Evolutionary conservation across 2,888 invertebrate species (phyloP).

Genomic region (Platycnemis pennipes): DNA sequence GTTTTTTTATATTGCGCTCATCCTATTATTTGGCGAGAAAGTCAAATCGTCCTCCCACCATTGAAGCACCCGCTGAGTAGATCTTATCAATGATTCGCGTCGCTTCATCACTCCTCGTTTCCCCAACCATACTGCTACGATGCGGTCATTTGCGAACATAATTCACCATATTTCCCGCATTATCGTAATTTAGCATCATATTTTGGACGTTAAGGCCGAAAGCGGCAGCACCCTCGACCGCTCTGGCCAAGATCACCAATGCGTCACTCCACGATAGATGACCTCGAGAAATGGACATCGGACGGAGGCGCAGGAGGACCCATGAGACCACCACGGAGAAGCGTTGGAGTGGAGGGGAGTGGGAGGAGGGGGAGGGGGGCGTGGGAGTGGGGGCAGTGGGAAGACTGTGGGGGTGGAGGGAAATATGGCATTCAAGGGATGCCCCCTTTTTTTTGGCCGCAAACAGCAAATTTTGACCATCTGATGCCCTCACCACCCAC

Average conservation of each 20-base stretch:
- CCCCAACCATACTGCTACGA: neutral
- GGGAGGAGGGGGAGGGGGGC: neutral
- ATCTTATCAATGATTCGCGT: neutral
- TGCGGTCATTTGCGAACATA: neutral
- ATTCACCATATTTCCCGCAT: neutral
- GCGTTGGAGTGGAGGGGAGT: neutral
- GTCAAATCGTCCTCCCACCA: neutral
- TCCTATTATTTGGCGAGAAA: too few relatives aligned
- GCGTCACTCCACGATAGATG: neutral
- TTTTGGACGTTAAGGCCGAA: neutral
- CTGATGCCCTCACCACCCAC: constrained; percentile 26
- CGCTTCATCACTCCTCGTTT: neutral
- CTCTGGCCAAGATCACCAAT: neutral
- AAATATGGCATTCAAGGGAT: constrained; percentile 26
- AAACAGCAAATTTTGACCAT: constrained; percentile 35
- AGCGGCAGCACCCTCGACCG: too few relatives aligned
- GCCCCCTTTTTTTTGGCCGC: constrained; percentile 34
- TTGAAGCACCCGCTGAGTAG: neutral
- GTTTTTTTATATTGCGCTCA: too few relatives aligned
- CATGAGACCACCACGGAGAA: neutral
- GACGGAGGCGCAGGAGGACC: neutral
- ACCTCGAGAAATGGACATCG: constrained; percentile 11
- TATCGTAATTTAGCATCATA: neutral
- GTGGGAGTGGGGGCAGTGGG: neutral
- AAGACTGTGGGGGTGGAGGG: neutral